A percentile compares a stretch with the other conserved stretches of the same genome.
These are phyloP conservation scores for Alligator sinensis DNA, from an alignment of 2,113 vertebrate genomes.

Conservation along the genomic window DNA sequence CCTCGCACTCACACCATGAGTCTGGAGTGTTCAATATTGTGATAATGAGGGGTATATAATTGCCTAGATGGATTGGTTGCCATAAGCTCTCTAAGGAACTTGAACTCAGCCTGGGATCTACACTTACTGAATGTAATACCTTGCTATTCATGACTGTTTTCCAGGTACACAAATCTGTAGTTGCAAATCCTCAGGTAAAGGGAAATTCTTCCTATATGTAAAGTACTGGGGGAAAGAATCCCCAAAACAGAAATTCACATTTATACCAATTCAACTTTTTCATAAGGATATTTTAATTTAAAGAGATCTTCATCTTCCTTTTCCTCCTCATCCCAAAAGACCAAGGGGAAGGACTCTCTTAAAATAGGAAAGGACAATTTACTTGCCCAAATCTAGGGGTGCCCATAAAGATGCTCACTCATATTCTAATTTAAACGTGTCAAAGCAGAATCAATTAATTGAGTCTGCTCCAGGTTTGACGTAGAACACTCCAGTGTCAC, in stretches of 20 bases:
- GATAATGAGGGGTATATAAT: background rate
- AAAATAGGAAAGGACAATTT: background rate
- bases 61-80: background rate
- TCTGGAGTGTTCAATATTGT: background rate
- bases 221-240: rapidly evolving
- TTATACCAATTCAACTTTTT: background rate
- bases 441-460: too few species aligned
- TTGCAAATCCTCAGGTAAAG: background rate
- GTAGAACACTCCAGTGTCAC: too few species aligned
- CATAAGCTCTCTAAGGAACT: background rate
- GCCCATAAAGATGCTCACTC: too few species aligned
- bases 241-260: background rate
- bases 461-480: too few species aligned
- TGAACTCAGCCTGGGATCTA: background rate
- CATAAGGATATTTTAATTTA: background rate
- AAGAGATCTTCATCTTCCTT: background rate
- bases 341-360: background rate
- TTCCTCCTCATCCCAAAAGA: background rate
- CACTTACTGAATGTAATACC: rapidly evolving
- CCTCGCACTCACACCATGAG: background rate
- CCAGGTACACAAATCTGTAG: background rate
- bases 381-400: background rate
- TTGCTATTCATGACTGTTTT: background rate
- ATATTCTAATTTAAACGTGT: too few species aligned
- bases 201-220: background rate